Evolutionary conservation across 1,140 invertebrate genomes (phyloP).

Genomic region (Lucilia sericata): DNA sequence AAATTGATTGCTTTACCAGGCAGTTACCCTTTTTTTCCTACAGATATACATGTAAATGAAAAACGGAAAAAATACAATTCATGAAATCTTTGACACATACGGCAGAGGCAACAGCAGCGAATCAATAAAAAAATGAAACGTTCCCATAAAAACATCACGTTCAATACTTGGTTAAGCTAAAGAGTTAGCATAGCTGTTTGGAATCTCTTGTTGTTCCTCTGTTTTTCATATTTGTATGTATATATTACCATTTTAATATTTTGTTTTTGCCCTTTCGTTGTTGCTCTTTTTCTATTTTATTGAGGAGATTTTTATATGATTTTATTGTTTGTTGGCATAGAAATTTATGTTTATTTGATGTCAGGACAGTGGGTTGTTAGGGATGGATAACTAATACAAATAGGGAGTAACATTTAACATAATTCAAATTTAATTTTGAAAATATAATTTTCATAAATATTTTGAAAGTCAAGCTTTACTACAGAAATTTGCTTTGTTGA

Average conservation of each 20-base stretch:
- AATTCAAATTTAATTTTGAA: too few species aligned
- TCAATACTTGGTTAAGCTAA: constrained; percentile 6
- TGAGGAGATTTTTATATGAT: constrained; percentile 19
- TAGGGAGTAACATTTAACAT: too few species aligned
- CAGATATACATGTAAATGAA: neutral
- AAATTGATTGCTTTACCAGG: constrained; percentile 1
- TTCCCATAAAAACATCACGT: constrained; percentile 40
- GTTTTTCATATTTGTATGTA: neutral
- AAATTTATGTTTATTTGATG: constrained; percentile 28
- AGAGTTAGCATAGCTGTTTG: constrained; percentile 13
- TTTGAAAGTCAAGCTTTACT: too few species aligned
- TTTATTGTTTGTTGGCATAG: constrained; percentile 8
- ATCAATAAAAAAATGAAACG: neutral
- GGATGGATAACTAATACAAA: too few species aligned
- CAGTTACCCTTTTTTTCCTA: neutral
- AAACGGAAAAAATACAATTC: neutral
- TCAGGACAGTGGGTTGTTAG: neutral
- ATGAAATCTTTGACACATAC: constrained; percentile 20
- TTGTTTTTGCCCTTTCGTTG: neutral
- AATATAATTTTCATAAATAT: too few species aligned
- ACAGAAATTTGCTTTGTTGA: too few species aligned
- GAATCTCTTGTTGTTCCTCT: neutral
- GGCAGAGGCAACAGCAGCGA: neutral
- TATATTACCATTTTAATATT: constrained; percentile 6
- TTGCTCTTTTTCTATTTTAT: neutral